Evolutionary conservation across 2,797 vertebrate genomes (phyloP).

Genomic region (Catharus ustulatus): DNA sequence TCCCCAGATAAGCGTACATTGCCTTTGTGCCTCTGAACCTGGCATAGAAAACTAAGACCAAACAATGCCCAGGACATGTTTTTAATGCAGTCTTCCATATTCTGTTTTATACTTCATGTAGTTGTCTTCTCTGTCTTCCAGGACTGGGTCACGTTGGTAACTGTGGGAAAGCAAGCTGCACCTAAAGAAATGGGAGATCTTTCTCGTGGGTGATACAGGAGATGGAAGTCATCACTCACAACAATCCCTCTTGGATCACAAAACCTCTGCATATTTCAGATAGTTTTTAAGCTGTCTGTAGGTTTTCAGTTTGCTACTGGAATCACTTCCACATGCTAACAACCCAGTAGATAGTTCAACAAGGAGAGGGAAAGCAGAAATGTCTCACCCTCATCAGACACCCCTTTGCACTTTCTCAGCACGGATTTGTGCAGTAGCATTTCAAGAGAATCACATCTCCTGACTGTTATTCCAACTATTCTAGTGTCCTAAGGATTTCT

Average conservation of each 20-base stretch:
- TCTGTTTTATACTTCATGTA: background rate
- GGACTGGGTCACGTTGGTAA: accelerated
- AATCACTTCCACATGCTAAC: constrained; percentile 50
- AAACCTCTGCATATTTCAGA: constrained; percentile 39
- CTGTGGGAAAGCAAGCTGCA: background rate
- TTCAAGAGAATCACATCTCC: background rate
- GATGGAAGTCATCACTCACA: background rate
- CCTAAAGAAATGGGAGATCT: background rate
- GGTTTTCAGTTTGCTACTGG: constrained; percentile 20
- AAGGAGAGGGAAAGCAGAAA: background rate
- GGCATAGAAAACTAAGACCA: background rate
- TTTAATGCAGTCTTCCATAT: background rate
- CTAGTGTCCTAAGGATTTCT: background rate
- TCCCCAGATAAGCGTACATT: background rate
- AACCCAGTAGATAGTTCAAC: background rate
- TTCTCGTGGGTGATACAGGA: background rate
- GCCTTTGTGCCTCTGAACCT: background rate
- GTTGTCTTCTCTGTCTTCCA: background rate
- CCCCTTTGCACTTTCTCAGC: background rate
- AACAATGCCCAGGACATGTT: background rate
- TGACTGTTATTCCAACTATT: background rate
- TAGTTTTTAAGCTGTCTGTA: constrained; percentile 12
- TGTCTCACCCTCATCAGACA: background rate
- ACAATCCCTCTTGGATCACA: background rate
- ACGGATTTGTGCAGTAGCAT: background rate